Percentiles rank a stretch among this genome's conserved stretches.
Evolutionary conservation across 1,140 invertebrate genomes (phyloP).

Genomic region (Papilio polyxenes): DNA sequence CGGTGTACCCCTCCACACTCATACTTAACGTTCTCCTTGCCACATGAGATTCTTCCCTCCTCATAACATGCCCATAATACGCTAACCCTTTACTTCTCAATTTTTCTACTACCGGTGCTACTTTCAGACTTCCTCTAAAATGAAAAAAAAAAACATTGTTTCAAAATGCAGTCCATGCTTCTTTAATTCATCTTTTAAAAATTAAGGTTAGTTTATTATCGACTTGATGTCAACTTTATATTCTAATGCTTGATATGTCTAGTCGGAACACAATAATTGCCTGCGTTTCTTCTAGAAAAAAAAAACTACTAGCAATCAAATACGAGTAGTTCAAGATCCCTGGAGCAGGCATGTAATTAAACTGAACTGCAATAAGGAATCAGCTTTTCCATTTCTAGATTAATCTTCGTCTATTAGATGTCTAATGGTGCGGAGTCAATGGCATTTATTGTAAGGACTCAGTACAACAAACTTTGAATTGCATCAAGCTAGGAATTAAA

Average conservation of each 20-base stretch:
- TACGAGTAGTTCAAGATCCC: background rate
- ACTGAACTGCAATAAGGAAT: background rate
- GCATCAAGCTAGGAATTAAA: background rate
- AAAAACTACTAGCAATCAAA: background rate
- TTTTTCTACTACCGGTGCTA: too few species aligned
- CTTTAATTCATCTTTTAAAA: too few species aligned
- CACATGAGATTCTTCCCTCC: too few species aligned
- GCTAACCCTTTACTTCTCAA: too few species aligned
- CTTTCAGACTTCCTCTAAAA: too few species aligned
- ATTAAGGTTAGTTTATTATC: too few species aligned
- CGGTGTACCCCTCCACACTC: too few species aligned
- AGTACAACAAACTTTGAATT: background rate
- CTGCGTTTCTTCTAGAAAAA: background rate
- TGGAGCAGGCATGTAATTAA: slow-evolving; percentile 12
- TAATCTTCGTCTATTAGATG: slow-evolving; percentile 1
- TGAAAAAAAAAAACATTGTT: too few species aligned
- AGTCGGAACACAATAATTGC: background rate
- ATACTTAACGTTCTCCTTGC: too few species aligned
- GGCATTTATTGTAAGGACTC: background rate
- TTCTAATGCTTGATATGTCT: background rate
- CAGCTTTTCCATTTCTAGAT: background rate
- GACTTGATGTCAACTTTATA: too few species aligned
- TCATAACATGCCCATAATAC: too few species aligned
- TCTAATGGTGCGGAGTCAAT: background rate
- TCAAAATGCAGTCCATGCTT: too few species aligned